Conservation (phyloP, 2,888 invertebrate species). For the Chorisops tibialis region DNA sequence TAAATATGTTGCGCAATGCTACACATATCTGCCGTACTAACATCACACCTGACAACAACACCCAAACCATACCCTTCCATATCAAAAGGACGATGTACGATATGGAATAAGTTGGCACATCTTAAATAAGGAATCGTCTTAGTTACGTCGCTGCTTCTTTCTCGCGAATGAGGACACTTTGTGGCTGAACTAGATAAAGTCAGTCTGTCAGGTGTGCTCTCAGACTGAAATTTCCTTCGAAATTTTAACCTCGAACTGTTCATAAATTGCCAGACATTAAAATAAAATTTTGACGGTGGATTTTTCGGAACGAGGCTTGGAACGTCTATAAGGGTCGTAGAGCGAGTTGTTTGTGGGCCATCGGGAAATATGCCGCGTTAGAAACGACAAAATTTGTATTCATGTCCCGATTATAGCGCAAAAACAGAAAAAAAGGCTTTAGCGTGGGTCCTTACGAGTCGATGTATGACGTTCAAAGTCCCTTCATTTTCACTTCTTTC, state of each 20-base stretch:
- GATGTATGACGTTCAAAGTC: no score
- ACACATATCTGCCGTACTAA: constrained; percentile 2
- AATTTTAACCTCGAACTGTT: constrained; percentile 26
- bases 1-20: constrained; percentile 9
- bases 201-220: no score
- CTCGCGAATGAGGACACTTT: no score
- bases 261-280: constrained; percentile 33
- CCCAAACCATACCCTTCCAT: not conserved
- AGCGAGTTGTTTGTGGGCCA: not conserved
- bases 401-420: constrained; percentile 29
- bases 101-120: constrained; percentile 8
- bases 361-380: constrained; percentile 23
- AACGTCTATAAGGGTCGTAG: no score
- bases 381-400: constrained; percentile 29
- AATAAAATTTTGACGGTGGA: constrained; percentile 24
- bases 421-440: constrained; percentile 25
- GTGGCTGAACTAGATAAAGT: no score
- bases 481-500: no score
- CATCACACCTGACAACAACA: constrained; percentile 4
- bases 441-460: not conserved
- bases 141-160: no score
- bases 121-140: no score
- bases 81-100: constrained; percentile 6
- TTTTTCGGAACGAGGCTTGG: no score
- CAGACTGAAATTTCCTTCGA: not conserved